Percentiles rank a stretch among this genome's conserved stretches.
Evolutionary conservation across 1,140 invertebrate genomes (phyloP).

Genomic region (Hestina assimilis): DNA sequence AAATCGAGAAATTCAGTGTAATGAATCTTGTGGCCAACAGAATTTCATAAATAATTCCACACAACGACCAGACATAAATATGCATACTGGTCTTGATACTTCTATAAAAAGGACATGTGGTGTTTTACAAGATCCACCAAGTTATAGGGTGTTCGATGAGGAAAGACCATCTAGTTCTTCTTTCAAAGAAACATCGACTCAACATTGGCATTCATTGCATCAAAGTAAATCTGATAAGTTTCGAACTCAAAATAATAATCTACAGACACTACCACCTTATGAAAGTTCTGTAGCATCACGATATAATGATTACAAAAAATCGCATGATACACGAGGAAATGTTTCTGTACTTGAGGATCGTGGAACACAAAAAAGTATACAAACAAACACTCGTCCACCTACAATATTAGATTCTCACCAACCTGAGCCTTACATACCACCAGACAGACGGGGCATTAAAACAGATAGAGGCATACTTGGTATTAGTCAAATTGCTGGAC

Average conservation of each 20-base stretch:
- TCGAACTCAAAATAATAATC: not conserved
- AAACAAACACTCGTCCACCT: not conserved
- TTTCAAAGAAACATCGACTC: slow-evolving; percentile 7
- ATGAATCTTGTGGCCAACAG: not conserved
- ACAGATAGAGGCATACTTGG: slow-evolving; percentile 5
- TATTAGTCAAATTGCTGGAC: slow-evolving; percentile 22
- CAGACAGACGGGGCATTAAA: no score
- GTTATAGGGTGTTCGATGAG: slow-evolving; percentile 13
- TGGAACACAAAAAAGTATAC: not conserved
- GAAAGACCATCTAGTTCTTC: slow-evolving; percentile 9
- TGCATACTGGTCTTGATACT: not conserved
- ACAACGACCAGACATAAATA: not conserved
- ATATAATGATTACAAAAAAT: not conserved
- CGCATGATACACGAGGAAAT: no score
- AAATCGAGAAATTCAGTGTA: not conserved
- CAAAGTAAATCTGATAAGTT: slow-evolving; percentile 3
- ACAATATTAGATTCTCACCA: no score
- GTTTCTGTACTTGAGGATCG: not conserved
- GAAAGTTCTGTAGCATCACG: not conserved
- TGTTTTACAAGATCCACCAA: slow-evolving; percentile 7
- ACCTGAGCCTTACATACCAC: no score
- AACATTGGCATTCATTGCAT: slow-evolving; percentile 21
- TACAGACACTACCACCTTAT: slow-evolving; percentile 1
- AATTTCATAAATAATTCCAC: not conserved
- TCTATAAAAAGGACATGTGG: not conserved